phyloP scores from a whole-genome alignment of 1,140 invertebrate genomes.

The Mercenaria mercenaria region DNA sequence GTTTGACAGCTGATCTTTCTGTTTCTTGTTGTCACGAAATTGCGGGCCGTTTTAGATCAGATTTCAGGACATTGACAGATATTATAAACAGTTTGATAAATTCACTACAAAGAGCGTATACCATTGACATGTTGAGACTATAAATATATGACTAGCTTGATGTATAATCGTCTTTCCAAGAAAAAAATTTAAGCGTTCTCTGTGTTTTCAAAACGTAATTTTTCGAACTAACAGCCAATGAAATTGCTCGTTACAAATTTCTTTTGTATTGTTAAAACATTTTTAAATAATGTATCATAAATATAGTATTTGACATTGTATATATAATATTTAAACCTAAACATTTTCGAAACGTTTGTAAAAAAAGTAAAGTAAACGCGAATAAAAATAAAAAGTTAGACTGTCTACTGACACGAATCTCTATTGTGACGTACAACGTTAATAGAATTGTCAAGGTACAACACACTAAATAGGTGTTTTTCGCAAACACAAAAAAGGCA shows the following conservation, averaged over 20 bases:
- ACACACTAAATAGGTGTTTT: too few relatives aligned
- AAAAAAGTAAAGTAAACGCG: too few relatives aligned
- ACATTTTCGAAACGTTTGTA: too few relatives aligned
- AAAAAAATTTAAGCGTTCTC: not conserved
- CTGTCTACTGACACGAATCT: too few relatives aligned
- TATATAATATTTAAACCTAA: too few relatives aligned
- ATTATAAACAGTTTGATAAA: too few relatives aligned
- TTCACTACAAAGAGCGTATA: not conserved
- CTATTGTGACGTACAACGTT: too few relatives aligned
- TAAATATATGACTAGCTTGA: not conserved
- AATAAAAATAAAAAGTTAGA: too few relatives aligned
- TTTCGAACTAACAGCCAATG: slow-evolving; percentile 11
- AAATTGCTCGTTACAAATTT: not conserved
- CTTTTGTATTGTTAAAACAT: slow-evolving; percentile 2
- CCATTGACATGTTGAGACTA: slow-evolving; percentile 1
- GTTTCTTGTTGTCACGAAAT: slow-evolving; percentile 10
- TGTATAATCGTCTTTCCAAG: not conserved
- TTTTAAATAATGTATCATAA: too few relatives aligned
- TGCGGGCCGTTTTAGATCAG: not conserved
- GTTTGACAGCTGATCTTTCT: not conserved
- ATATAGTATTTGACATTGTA: too few relatives aligned
- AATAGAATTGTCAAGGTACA: too few relatives aligned
- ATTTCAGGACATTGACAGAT: not conserved
- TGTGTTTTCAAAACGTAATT: slow-evolving; percentile 27
- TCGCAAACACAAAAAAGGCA: too few relatives aligned